Base-by-base conservation (phyloP, 2,888 invertebrate genomes). In the Lypha dubia region DNA sequence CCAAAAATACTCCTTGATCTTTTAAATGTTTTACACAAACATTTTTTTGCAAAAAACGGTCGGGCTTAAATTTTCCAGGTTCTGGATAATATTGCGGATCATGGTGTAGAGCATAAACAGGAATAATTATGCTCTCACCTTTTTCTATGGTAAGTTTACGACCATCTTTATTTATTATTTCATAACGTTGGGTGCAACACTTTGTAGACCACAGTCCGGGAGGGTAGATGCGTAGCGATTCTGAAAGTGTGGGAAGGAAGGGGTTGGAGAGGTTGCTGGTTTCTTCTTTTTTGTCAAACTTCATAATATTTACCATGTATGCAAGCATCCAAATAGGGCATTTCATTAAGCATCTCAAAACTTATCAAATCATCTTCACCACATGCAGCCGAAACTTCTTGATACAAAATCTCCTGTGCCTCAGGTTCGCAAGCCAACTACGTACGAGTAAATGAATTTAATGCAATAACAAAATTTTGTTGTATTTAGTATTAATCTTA, bases 281-380 rank as follows among this genome's bases (percentile, higher is more conserved):
- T 32, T 32, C 32, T 32, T 32, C 32, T 32, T 32, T 32, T 32
- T 7, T 38, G 1, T 38, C 35, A 38, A 38, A 38, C n/a, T n/a
- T 38, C 9, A 32, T 9, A 35, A 35, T 74, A 46, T 28, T 74
- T 82, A 91, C 92, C 92, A 86, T 91, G 86, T 8, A 92, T 22
- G 60, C 92, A 91, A 38, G 91, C 91, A 83, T 91, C 90, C 71
- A 92, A 87, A 82, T 91, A 92, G 3, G 89, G 87, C 74, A 92
- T 76, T n/a, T 91, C 89, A 8, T 86, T 88, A 0, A 92, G 79
- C 15, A 87, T 86, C 3, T 92, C 92, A 86, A 89, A 90, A 9
- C 88, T 87, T 38, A 92, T 67, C 44, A 87, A 87, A 5, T 86
- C 87, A 63, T 41, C 46, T 84, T 85, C 41, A 79, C 87, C 79